phyloP scores from a whole-genome alignment of 2,888 invertebrate species.

The Aleiodes leptofemur region DNA sequence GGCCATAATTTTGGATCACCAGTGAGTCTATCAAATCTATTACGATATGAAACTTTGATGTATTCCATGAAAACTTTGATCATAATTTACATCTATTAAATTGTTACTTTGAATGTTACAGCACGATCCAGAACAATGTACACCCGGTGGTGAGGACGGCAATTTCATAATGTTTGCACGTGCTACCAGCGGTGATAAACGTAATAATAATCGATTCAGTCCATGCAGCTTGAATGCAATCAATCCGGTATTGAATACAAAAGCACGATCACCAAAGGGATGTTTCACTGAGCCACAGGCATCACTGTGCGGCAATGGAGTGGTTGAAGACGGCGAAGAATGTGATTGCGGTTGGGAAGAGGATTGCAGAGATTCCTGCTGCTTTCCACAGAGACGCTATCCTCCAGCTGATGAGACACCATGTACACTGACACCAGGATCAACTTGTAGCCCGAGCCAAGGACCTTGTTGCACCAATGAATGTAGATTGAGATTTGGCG shows the following conservation, averaged over 20 bases:
- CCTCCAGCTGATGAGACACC: slow-evolving; percentile 87
- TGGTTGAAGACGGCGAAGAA: slow-evolving; percentile 97
- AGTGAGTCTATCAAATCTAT: slow-evolving; percentile 78
- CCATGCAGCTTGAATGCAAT: slow-evolving; percentile 95
- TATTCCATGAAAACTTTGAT: slow-evolving; percentile 10
- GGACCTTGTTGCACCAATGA: slow-evolving; percentile 96
- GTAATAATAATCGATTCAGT: slow-evolving; percentile 96
- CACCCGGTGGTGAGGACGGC: slow-evolving; percentile 96
- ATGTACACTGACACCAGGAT: slow-evolving; percentile 89
- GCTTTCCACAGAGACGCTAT: slow-evolving; percentile 91
- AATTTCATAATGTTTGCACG: slow-evolving; percentile 99
- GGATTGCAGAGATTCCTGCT: slow-evolving; percentile 95
- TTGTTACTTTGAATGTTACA: slow-evolving; percentile 73
- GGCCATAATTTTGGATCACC: slow-evolving; percentile 99
- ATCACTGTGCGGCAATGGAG: slow-evolving; percentile 98
- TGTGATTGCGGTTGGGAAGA: slow-evolving; percentile 99
- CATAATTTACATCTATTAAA: no score
- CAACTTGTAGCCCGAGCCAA: slow-evolving; percentile 89
- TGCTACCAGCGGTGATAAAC: slow-evolving; percentile 98
- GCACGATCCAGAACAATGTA: slow-evolving; percentile 97
- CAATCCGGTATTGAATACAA: slow-evolving; percentile 93
- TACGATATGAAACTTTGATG: slow-evolving; percentile 11
- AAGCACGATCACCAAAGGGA: slow-evolving; percentile 92
- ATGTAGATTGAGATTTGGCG: slow-evolving; percentile 89
- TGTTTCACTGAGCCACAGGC: slow-evolving; percentile 96